Evolutionary conservation across 2,113 vertebrate species (phyloP).

Genomic region (Elachura formosa): DNA sequence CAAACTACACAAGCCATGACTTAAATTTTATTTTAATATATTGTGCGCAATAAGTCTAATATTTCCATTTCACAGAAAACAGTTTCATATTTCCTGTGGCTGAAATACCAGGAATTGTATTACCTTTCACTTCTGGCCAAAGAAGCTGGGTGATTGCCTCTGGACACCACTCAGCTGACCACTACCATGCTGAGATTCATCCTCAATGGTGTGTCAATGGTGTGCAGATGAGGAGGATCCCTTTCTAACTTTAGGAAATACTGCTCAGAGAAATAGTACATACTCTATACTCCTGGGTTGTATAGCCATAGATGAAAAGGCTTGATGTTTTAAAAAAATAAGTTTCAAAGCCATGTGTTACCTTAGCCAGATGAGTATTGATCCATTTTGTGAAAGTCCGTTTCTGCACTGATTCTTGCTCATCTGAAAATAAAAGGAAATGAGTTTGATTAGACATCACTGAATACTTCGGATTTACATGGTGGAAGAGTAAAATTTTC

Average conservation of each 20-base stretch:
- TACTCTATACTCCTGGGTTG: background rate
- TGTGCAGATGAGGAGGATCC: background rate
- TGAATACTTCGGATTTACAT: background rate
- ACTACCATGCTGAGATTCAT: background rate
- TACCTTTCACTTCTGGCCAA: background rate
- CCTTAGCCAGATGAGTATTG: constrained; percentile 97
- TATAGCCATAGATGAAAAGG: background rate
- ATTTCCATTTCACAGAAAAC: background rate
- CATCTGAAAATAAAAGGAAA: constrained; percentile 76
- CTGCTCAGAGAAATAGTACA: background rate
- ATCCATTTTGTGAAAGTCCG: constrained; percentile 99
- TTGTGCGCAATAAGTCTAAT: background rate
- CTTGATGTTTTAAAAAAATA: background rate
- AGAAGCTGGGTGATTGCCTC: background rate
- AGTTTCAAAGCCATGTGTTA: constrained; percentile 55
- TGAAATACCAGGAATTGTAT: background rate
- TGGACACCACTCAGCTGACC: background rate
- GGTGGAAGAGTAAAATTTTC: background rate
- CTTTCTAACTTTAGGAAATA: background rate
- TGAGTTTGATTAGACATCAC: background rate
- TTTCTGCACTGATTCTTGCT: constrained; percentile 97
- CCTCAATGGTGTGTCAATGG: accelerated
- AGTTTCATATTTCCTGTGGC: background rate
- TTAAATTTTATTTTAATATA: background rate
- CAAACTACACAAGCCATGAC: background rate